Conservation (phyloP, 2,888 invertebrate genomes). For the Cybosia mesomella region DNA sequence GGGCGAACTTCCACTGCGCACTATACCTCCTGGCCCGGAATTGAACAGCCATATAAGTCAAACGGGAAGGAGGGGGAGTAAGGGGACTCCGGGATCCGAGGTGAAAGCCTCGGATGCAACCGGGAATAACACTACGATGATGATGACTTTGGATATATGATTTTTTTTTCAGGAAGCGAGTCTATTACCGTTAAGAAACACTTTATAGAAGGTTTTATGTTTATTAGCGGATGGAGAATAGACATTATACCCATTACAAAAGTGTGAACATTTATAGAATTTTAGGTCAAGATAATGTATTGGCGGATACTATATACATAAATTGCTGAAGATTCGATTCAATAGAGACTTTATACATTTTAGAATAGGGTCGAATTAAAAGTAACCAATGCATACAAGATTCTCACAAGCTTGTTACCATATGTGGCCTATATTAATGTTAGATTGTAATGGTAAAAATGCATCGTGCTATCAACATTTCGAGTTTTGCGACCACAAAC, state of each 20-base stretch:
- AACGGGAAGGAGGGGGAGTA: too few relatives aligned
- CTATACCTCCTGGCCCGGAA: too few relatives aligned
- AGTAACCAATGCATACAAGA: neutral
- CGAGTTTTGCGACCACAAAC: too few relatives aligned
- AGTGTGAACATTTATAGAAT: neutral
- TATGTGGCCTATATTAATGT: conserved; percentile 3
- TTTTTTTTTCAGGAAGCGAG: neutral
- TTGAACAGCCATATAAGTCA: too few relatives aligned
- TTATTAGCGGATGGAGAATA: neutral
- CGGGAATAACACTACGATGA: too few relatives aligned
- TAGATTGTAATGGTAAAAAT: neutral
- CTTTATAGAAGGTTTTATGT: neutral
- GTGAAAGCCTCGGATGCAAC: too few relatives aligned
- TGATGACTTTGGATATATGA: too few relatives aligned
- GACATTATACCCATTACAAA: neutral
- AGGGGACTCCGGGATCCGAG: too few relatives aligned
- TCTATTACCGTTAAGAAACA: neutral
- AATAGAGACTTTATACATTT: neutral
- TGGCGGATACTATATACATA: neutral
- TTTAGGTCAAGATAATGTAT: neutral
- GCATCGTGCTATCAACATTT: too few relatives aligned
- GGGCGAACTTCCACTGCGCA: too few relatives aligned
- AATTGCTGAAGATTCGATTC: neutral
- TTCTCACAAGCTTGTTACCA: conserved; percentile 5
- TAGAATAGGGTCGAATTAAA: neutral